These are phyloP conservation scores for Polia nebulosa DNA, from an alignment of 2,888 invertebrate genomes.

Conservation along the genomic window DNA sequence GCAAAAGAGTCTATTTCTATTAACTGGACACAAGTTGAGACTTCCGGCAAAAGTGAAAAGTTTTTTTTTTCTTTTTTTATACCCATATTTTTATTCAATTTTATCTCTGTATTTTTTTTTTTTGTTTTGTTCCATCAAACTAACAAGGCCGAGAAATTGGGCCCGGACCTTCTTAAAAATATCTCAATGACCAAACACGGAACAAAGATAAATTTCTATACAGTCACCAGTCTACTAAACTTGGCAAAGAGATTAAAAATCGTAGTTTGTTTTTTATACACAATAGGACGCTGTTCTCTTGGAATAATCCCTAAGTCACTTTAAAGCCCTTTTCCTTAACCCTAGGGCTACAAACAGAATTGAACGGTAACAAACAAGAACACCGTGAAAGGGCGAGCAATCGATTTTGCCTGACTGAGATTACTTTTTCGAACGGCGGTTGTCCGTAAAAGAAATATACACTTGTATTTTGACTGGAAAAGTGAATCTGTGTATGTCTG, in stretches of 20 bases:
- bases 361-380: slow-evolving; percentile 29
- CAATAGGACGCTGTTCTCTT: background rate
- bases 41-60: too few relatives aligned
- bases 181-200: background rate
- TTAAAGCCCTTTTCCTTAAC: background rate
- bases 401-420: slow-evolving; percentile 35
- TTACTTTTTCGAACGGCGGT: slow-evolving; percentile 12
- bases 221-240: background rate
- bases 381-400: slow-evolving; percentile 24
- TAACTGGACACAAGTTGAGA: too few relatives aligned
- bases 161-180: too few relatives aligned
- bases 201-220: background rate
- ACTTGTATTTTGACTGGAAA: slow-evolving; percentile 30
- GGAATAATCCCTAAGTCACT: background rate
- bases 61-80: too few relatives aligned
- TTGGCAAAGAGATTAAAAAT: slow-evolving; percentile 3
- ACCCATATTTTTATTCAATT: too few relatives aligned
- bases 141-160: too few relatives aligned
- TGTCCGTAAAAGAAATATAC: slow-evolving; percentile 14
- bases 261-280: background rate
- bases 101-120: too few relatives aligned
- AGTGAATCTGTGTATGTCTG: slow-evolving; percentile 36
- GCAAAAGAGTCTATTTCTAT: too few relatives aligned
- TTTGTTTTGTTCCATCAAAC: too few relatives aligned
- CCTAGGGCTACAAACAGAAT: slow-evolving; percentile 28